Evolutionary conservation across 2,113 vertebrate genomes (phyloP), one percentile per base, ranked within the genome.

Genomic region (Tautogolabrus adspersus): DNA sequence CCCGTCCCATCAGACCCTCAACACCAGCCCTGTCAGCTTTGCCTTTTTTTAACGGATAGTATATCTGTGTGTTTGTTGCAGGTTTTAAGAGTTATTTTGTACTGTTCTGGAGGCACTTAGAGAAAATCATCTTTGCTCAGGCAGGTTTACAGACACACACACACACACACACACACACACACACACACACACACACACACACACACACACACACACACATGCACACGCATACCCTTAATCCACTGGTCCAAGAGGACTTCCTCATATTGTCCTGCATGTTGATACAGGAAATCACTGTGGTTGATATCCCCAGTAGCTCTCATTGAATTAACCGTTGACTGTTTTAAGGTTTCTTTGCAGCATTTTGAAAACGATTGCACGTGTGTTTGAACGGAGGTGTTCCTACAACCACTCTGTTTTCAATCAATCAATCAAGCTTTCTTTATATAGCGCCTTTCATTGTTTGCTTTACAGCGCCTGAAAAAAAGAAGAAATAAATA

Each of bases 231-330:
- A 66, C 52, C 26, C 26, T 26, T 26, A 66, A 55, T 26, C 56
- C 69, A 68, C 47, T 68, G 58, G 66, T 81, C 58, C 47, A 76
- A 72, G 66, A 90, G 55, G 26, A 87, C 89, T 92, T 94, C 92
- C 91, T 87, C 54, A 87, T 75, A 94, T 94, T 94, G 93, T 93
- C 72, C 73, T 46, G 23, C 61, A 73, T 78, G 79, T 78, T 86
- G 90, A 89, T 91, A 64, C 86, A 92, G 93, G 93, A 93, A 86
- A 69, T 82, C 62, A 46, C 61, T 77, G 81, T 91, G 82, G 91
- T 91, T 89, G 78, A 91, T 85, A 77, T 72, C 57, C 69, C 68
- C 54, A 37, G 8, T 40, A 61, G 63, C 54, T 66, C 34, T 30
- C 42, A 4, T 40, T 71, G 46, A 47, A 60, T 69, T 44, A 63